Percentiles rank a stretch among this genome's conserved stretches.
Conservation (phyloP, 2,797 vertebrate genomes). For the Pseudomugil tenellus region DNA sequence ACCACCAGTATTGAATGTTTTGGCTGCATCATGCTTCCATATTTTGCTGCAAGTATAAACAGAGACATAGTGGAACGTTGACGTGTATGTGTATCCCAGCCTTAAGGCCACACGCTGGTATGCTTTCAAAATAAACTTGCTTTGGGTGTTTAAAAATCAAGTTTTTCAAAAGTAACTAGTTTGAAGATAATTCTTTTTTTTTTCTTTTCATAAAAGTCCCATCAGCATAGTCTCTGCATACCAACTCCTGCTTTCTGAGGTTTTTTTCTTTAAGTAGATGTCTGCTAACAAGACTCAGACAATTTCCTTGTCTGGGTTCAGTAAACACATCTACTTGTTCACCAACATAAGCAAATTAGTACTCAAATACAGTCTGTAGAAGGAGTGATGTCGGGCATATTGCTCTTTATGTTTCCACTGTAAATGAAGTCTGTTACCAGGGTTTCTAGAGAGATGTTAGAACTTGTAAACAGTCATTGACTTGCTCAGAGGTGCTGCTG, state of each 20-base stretch:
- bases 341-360: constrained; percentile 17
- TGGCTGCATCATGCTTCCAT: too few species aligned
- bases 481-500: constrained; percentile 8
- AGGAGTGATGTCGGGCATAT: not conserved
- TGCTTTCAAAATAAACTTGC: not conserved
- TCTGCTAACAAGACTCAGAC: too few species aligned
- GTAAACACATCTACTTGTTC: not conserved
- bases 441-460: not conserved
- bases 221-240: not conserved
- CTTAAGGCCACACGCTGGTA: not conserved
- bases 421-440: not conserved
- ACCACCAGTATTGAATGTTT: too few species aligned
- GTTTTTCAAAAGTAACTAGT: fast-evolving
- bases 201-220: not conserved
- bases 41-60: too few species aligned
- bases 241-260: not conserved
- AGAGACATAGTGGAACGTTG: too few species aligned
- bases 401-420: not conserved
- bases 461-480: not conserved
- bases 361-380: constrained; percentile 27
- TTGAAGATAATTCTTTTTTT: not conserved
- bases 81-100: too few species aligned
- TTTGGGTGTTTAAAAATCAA: not conserved
- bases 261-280: not conserved
- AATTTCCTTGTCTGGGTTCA: not conserved